These are phyloP conservation scores for Aphelinus atriplicis DNA, from an alignment of 1,140 invertebrate species.

Conservation along the genomic window DNA sequence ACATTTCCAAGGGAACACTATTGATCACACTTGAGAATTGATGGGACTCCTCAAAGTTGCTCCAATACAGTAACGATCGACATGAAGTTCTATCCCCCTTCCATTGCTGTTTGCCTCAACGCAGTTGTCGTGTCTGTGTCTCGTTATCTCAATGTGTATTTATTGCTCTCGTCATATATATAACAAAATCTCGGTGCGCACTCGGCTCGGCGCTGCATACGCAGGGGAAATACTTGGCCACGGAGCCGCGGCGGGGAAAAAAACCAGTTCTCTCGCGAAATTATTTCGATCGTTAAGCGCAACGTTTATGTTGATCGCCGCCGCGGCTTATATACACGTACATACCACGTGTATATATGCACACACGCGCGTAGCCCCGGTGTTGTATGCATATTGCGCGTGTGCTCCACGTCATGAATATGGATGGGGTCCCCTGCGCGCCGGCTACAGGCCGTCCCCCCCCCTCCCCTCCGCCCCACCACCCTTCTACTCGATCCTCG, in stretches of 20 bases:
- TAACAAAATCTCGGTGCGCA: neutral
- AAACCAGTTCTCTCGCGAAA: slow-evolving; percentile 53
- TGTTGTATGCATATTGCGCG: too few relatives aligned
- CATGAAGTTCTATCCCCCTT: too few relatives aligned
- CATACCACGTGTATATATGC: neutral
- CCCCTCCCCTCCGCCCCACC: too few relatives aligned
- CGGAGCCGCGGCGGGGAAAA: slow-evolving; percentile 23
- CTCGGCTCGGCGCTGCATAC: neutral
- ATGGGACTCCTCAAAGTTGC: too few relatives aligned
- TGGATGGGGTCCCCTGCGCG: slow-evolving; percentile 45
- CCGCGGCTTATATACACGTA: neutral
- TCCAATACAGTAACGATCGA: too few relatives aligned
- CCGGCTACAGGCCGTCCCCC: too few relatives aligned
- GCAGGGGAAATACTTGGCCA: neutral
- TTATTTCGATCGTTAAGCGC: slow-evolving; percentile 58
- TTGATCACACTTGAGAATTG: too few relatives aligned
- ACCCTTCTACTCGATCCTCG: too few relatives aligned
- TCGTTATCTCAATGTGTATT: neutral
- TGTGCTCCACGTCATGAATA: slow-evolving; percentile 48
- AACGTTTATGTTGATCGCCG: slow-evolving; percentile 56
- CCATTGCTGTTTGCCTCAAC: neutral
- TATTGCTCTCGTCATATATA: neutral
- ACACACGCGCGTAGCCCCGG: neutral
- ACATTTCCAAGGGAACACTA: too few relatives aligned
- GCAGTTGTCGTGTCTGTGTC: neutral